Percentiles rank a stretch among this genome's conserved stretches.
Evolutionary conservation across 2,797 vertebrate species (phyloP).

Genomic region (Prunella strophiata): DNA sequence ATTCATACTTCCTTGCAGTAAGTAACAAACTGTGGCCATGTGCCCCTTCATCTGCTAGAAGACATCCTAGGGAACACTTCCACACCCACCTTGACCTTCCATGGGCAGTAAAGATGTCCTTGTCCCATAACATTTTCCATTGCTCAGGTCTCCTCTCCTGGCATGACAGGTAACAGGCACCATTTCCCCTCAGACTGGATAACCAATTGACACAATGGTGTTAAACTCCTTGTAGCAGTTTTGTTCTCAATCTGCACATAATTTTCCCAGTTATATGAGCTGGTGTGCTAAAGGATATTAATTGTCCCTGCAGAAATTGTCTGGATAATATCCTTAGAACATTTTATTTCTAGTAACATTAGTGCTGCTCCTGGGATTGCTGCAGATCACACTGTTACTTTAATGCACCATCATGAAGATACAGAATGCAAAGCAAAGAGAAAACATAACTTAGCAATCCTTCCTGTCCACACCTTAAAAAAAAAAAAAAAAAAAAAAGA

Average conservation of each 20-base stretch:
- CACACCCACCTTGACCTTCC: accelerated
- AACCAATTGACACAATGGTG: accelerated
- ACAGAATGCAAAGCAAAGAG: background rate
- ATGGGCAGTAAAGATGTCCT: background rate
- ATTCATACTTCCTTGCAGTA: background rate
- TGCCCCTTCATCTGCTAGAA: background rate
- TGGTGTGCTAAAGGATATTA: background rate
- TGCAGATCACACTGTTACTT: background rate
- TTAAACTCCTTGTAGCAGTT: background rate
- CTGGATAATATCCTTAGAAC: background rate
- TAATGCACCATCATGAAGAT: background rate
- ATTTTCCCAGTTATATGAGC: background rate
- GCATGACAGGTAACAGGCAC: background rate
- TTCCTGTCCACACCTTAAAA: background rate
- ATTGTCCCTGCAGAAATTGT: background rate
- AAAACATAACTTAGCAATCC: background rate
- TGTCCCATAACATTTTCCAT: background rate
- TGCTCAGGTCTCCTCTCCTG: background rate
- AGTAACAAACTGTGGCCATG: background rate
- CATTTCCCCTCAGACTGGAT: background rate
- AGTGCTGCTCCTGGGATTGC: background rate
- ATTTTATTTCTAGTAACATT: background rate
- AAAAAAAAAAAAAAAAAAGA: background rate
- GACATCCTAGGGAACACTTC: background rate
- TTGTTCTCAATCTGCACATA: background rate